A percentile compares a stretch with the other conserved stretches of the same genome.
Evolutionary conservation across 1,140 invertebrate species (phyloP).

Genomic region (Ceratitis capitata): DNA sequence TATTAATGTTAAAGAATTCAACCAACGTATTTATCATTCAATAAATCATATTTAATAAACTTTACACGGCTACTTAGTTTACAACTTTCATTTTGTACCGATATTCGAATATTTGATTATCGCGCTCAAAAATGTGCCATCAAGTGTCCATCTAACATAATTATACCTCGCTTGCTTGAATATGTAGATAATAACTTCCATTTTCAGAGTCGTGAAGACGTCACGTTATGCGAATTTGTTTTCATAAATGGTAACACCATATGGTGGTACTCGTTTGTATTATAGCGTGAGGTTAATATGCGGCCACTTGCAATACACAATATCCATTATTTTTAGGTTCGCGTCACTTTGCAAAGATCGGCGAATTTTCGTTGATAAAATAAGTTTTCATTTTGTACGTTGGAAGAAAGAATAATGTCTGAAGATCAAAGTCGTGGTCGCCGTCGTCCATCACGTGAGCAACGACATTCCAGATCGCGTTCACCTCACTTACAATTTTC

Average conservation of each 20-base stretch:
- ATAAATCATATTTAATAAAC: no score
- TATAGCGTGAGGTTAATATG: neutral
- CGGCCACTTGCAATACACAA: neutral
- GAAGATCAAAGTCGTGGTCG: slow-evolving; percentile 51
- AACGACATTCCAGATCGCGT: neutral
- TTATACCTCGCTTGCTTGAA: no score
- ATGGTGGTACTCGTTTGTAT: neutral
- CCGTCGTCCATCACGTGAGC: slow-evolving; percentile 46
- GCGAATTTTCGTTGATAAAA: neutral
- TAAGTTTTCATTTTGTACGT: neutral
- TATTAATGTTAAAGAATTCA: no score
- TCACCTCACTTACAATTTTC: neutral
- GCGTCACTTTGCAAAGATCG: neutral
- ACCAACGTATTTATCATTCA: no score
- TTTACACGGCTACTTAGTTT: no score
- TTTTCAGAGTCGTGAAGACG: no score
- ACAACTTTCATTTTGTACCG: no score
- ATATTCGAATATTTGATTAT: no score
- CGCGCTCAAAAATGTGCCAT: no score
- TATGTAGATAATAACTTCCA: no score
- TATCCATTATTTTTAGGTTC: neutral
- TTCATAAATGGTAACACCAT: neutral
- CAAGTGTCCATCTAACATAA: no score
- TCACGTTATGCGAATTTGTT: no score
- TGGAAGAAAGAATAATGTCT: slow-evolving; percentile 30